phyloP scores from a whole-genome alignment of 2,113 vertebrate species.

The Herpetotheres cachinnans region DNA sequence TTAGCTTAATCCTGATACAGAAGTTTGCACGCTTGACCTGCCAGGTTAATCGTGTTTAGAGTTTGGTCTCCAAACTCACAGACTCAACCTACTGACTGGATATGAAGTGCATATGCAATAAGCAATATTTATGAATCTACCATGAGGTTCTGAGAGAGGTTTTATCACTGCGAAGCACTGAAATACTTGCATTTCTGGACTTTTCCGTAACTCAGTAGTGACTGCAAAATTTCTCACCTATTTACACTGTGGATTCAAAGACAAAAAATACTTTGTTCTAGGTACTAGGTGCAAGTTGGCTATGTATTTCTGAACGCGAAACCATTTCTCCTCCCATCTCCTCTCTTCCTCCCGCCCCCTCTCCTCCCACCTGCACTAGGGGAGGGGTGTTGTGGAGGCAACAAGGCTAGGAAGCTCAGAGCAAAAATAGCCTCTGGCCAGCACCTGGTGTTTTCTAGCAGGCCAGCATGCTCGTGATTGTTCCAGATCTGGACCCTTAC shows the following conservation, averaged over 20 bases:
- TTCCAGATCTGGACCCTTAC: not conserved
- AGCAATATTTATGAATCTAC: not conserved
- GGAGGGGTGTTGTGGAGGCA: not conserved
- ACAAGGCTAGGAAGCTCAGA: not conserved
- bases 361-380: not conserved
- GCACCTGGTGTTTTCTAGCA: not conserved
- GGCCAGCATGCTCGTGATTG: not conserved
- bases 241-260: not conserved
- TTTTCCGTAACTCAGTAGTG: not conserved
- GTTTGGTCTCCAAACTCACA: not conserved
- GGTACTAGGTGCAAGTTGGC: not conserved
- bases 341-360: not conserved
- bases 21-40: not conserved
- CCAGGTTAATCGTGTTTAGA: not conserved
- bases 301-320: not conserved
- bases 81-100: not conserved
- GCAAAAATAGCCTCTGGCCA: not conserved
- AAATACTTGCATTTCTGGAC: not conserved
- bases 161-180: not conserved
- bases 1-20: not conserved
- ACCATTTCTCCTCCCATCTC: not conserved
- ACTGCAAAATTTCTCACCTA: not conserved
- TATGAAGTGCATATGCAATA: fast-evolving
- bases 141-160: not conserved
- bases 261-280: not conserved